These are phyloP conservation scores for Arctocebus calabarensis DNA, from an alignment of 2,797 vertebrate species.

Conservation along the genomic window DNA sequence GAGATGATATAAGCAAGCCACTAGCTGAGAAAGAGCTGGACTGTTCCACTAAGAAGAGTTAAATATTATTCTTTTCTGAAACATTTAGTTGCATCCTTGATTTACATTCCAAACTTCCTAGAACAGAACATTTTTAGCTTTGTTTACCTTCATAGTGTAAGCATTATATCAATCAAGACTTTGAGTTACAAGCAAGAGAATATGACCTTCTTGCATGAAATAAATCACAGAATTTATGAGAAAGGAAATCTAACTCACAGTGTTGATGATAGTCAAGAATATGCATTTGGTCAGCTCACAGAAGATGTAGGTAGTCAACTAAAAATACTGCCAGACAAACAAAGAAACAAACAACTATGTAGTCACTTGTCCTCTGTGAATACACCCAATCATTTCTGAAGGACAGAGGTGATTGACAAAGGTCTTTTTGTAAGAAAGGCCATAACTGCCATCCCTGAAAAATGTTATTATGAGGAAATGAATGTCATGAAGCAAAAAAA, in stretches of 20 bases:
- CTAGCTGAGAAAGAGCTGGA: background rate
- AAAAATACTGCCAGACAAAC: accelerated
- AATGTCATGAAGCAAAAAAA: background rate
- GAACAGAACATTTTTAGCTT: background rate
- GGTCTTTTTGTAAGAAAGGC: background rate
- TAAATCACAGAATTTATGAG: background rate
- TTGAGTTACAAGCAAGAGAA: background rate
- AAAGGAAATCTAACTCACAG: background rate
- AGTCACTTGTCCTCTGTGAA: background rate
- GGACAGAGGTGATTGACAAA: background rate
- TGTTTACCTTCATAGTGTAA: constrained; percentile 21
- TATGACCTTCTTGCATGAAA: background rate
- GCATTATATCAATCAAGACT: background rate
- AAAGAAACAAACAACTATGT: background rate
- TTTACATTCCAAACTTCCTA: background rate
- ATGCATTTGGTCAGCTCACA: background rate
- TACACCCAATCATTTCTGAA: background rate
- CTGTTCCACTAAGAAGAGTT: background rate
- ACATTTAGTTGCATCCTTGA: constrained; percentile 1
- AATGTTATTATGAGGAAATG: background rate
- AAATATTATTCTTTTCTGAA: background rate
- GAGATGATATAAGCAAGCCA: background rate
- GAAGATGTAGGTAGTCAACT: background rate
- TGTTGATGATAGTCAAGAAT: background rate
- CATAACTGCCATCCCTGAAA: background rate